phyloP scores from a whole-genome alignment of 2,113 vertebrate genomes.

The Rhadina sibilatrix region DNA sequence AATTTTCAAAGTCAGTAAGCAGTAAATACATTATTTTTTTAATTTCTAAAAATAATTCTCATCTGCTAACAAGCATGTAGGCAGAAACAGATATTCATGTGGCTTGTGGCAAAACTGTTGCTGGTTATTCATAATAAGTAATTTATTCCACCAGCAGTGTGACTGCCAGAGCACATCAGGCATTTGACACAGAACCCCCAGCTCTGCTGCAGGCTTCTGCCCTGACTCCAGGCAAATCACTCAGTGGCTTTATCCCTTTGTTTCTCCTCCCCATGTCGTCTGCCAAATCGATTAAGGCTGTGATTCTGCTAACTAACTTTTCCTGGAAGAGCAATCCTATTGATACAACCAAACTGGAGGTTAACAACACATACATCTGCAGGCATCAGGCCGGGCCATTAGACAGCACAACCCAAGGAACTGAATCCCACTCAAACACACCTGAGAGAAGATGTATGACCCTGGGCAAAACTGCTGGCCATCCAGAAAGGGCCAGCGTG shows the following conservation, averaged over 20 bases:
- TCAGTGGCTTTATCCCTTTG: background rate
- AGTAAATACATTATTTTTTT: background rate
- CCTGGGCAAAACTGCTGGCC: background rate
- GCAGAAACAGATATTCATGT: background rate
- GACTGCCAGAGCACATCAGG: background rate
- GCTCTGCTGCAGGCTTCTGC: background rate
- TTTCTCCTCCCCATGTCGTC: background rate
- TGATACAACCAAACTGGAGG: background rate
- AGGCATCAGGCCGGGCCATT: background rate
- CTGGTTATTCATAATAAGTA: background rate
- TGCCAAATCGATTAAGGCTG: background rate
- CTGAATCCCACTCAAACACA: background rate
- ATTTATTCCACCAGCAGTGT: background rate
- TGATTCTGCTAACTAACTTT: background rate
- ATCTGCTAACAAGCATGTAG: background rate
- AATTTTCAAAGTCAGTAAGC: constrained; percentile 22
- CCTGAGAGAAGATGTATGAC: accelerated
- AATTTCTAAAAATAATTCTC: constrained; percentile 18
- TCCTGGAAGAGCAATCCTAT: background rate
- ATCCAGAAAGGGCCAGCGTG: background rate
- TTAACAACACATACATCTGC: accelerated
- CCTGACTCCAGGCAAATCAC: background rate
- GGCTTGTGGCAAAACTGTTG: background rate
- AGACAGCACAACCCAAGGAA: background rate
- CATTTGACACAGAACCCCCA: background rate